A percentile compares a stretch with the other conserved stretches of the same genome.
Evolutionary conservation across 2,888 invertebrate species (phyloP).

Genomic region (Gibbula magus): DNA sequence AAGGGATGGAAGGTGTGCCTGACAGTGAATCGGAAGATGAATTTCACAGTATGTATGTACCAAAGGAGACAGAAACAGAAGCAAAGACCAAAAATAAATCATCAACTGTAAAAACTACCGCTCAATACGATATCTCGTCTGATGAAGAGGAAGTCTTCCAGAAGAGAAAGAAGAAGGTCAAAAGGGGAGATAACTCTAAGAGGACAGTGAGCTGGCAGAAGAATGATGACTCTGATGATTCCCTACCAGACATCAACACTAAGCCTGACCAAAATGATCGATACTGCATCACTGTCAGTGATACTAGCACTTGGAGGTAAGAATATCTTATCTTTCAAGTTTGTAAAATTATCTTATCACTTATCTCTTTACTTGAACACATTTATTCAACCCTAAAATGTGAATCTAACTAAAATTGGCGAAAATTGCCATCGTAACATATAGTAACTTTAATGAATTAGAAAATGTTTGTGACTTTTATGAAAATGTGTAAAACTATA

Average conservation of each 20-base stretch:
- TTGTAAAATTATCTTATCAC: neutral
- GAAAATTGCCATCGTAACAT: too few relatives aligned
- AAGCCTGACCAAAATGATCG: neutral
- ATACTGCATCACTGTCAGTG: neutral
- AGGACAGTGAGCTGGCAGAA: neutral
- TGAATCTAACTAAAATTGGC: too few relatives aligned
- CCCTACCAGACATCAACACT: neutral
- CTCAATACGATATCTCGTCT: neutral
- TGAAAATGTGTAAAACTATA: too few relatives aligned
- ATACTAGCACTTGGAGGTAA: neutral
- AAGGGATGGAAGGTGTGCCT: neutral
- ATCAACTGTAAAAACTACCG: too few relatives aligned
- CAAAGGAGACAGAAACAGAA: neutral
- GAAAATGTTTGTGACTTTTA: too few relatives aligned
- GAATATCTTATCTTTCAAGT: neutral
- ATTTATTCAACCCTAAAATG: neutral
- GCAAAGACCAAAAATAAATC: too few relatives aligned
- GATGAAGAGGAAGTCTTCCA: neutral
- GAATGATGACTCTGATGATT: neutral
- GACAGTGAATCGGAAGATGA: neutral
- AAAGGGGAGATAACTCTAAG: neutral
- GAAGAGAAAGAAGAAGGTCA: neutral
- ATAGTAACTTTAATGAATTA: too few relatives aligned
- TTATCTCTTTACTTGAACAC: neutral
- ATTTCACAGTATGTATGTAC: neutral